phyloP scores from a whole-genome alignment of 2,888 invertebrate species.

The Acleris holmiana region DNA sequence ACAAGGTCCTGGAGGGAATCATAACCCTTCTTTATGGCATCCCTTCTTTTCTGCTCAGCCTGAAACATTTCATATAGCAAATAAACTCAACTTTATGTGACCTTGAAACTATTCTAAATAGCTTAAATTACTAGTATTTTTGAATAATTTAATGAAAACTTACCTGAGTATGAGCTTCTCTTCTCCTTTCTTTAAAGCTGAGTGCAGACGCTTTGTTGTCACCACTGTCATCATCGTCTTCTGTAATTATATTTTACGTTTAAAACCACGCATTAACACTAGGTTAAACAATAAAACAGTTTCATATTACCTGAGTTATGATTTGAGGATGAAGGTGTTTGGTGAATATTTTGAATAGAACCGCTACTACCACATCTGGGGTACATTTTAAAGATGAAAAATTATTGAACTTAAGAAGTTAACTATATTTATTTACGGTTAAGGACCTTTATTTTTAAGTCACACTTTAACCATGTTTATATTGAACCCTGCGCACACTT shows the following conservation, averaged over 20 bases:
- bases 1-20: constrained; percentile 96
- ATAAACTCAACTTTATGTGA: background rate
- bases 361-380: constrained; percentile 91
- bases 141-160: background rate
- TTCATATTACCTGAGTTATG: constrained; percentile 88
- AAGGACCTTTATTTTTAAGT: constrained; percentile 21
- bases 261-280: constrained; percentile 18
- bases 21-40: constrained; percentile 98
- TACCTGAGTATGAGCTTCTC: constrained; percentile 95
- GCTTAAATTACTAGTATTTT: background rate
- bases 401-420: constrained; percentile 3
- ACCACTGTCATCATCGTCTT: constrained; percentile 86
- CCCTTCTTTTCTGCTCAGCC: constrained; percentile 97
- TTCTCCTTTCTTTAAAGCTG: constrained; percentile 95
- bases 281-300: constrained; percentile 14
- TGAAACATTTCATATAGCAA: constrained; percentile 65
- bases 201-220: constrained; percentile 86
- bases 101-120: background rate
- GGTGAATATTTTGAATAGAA: constrained; percentile 89
- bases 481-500: background rate
- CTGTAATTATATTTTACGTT: constrained; percentile 55
- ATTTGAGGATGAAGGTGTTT: constrained; percentile 91
- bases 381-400: constrained; percentile 74
- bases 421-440: constrained; percentile 32
- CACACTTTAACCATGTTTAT: constrained; percentile 4